phyloP scores from a whole-genome alignment of 2,888 invertebrate genomes.

The Pteria penguin region DNA sequence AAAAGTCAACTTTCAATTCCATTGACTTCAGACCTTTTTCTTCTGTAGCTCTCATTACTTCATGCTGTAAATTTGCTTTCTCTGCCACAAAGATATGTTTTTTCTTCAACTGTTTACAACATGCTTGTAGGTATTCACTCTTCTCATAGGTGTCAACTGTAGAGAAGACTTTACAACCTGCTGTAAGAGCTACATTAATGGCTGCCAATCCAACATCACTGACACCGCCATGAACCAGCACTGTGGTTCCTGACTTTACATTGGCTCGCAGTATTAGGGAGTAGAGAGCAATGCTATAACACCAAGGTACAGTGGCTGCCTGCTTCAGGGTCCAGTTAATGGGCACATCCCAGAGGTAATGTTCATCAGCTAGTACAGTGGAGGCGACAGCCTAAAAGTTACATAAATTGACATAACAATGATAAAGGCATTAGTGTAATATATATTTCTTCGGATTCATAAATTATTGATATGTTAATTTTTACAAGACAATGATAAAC shows the following conservation, averaged over 20 bases:
- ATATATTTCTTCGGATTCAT: too few relatives aligned
- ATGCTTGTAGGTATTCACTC: conserved; percentile 84
- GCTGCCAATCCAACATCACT: conserved; percentile 98
- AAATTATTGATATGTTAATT: too few relatives aligned
- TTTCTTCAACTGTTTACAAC: conserved; percentile 18
- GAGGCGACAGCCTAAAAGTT: conserved; percentile 89
- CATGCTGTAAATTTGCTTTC: conserved; percentile 26
- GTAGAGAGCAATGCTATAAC: conserved; percentile 92
- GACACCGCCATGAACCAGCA: conserved; percentile 93
- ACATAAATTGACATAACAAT: too few relatives aligned
- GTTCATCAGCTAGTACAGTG: conserved; percentile 90
- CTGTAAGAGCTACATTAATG: conserved; percentile 93
- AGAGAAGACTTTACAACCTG: conserved; percentile 88
- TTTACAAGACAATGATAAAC: too few relatives aligned
- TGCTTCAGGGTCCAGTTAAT: conserved; percentile 92
- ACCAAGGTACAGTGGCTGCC: conserved; percentile 96
- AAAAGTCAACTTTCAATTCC: background rate
- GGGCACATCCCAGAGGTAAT: conserved; percentile 90
- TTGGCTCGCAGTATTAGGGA: conserved; percentile 92
- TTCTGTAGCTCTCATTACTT: conserved; percentile 40
- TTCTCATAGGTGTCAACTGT: conserved; percentile 93
- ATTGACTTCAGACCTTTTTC: conserved; percentile 37
- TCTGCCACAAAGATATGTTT: conserved; percentile 27
- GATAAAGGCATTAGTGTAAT: too few relatives aligned
- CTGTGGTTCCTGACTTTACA: conserved; percentile 88